Evolutionary conservation across 2,797 vertebrate species (phyloP), one percentile per base, ranked within the genome.

Genomic region (Valencia hispanica): DNA sequence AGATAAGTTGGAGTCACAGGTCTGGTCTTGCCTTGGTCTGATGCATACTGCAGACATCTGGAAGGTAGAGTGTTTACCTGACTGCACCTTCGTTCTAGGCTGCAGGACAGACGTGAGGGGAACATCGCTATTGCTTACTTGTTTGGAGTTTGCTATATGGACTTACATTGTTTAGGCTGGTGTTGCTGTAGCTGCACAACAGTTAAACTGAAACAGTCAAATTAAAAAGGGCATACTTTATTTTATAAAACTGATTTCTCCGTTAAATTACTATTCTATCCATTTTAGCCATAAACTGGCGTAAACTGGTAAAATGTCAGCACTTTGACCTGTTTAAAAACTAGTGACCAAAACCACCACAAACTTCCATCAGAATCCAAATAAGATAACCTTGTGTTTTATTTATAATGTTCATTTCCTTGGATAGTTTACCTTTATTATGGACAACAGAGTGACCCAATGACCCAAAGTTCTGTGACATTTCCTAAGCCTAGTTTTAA

Each of bases 21-120:
- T 96, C 95, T 92, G 79, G 96, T 96, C 97, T 96, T 97, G 97
- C 92, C 94, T 89, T 77, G 85, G 89, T 82, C 91, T 91, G 94
- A 90, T 94, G 93, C 92, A 77, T 85, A 90, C 87, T 91, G 89
- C 88, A 95, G 95, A 95, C 96, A 96, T 96, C 95, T 97, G 96
- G 94, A 95, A 94, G 87, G 73, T 43, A 79, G 92, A 93, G 91
- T 95, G 93, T 95, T 95, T 95, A 94, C 91, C 84, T 89, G 92
- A 89, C 91, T 78, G 34, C 88, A 80, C 92, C 91, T 90, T 83
- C 79, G 82, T 91, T 86, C 90, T 74, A 87, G 85, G 87, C 88
- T 89, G 86, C 78, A 83, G 89, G 90, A 87, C 84, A 75, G 78
- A 78, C 36, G 30, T 55, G 61, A 48, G 77, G 72, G 61, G 51